Conservation (phyloP, 2,888 invertebrate genomes). For the Oscheius sp. region DNA sequence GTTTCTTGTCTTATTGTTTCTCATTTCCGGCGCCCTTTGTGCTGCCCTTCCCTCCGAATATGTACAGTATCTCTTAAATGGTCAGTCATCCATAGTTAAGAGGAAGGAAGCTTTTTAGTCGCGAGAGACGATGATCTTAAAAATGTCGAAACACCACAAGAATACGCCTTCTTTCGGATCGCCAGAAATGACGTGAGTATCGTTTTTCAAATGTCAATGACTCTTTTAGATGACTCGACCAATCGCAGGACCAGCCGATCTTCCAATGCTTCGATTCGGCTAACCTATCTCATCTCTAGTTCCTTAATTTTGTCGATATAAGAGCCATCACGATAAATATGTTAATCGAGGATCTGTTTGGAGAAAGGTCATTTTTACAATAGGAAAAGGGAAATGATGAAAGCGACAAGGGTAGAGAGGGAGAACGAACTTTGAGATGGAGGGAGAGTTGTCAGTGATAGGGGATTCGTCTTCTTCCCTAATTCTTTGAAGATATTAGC, state of each 20-base stretch:
- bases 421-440: neutral
- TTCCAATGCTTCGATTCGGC: slow-evolving; percentile 53
- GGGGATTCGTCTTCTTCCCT: slow-evolving; percentile 30
- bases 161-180: slow-evolving; percentile 25
- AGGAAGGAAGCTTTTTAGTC: slow-evolving; percentile 7
- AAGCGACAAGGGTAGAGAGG: neutral
- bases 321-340: slow-evolving; percentile 18
- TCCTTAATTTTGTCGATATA: neutral
- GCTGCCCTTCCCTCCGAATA: slow-evolving; percentile 51
- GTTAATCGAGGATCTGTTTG: slow-evolving; percentile 4
- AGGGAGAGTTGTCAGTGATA: neutral
- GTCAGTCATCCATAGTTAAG: neutral
- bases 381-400: neutral
- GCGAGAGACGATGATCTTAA: slow-evolving; percentile 24
- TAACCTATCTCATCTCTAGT: slow-evolving; percentile 26
- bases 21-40: slow-evolving; percentile 22
- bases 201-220: neutral
- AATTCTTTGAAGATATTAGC: slow-evolving; percentile 45
- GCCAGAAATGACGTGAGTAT: slow-evolving; percentile 26
- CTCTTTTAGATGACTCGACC: slow-evolving; percentile 22
- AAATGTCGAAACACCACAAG: slow-evolving; percentile 14
- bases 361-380: neutral
- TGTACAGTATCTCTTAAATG: slow-evolving; percentile 50
- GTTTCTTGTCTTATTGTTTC: slow-evolving; percentile 25
- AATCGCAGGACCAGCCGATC: slow-evolving; percentile 31